Conservation (phyloP, 2,797 vertebrate species). For the Trachurus trachurus region DNA sequence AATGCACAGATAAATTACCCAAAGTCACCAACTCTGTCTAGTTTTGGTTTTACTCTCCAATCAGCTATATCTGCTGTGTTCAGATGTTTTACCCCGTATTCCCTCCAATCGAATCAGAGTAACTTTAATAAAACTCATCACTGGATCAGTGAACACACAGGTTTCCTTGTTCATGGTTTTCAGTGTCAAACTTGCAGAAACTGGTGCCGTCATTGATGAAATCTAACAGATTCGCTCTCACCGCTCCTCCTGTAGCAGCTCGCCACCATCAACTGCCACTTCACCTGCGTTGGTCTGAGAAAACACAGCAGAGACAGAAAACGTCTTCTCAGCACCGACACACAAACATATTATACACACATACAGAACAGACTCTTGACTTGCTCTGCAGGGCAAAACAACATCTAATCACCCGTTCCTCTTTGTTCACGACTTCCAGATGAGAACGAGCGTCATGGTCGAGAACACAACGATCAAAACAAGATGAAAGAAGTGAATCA, state of each 20-base stretch:
- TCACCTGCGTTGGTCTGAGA: conserved; percentile 92
- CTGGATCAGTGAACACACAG: no score
- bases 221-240: conserved; percentile 70
- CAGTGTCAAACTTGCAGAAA: background rate
- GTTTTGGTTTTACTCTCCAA: no score
- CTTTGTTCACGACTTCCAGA: conserved; percentile 20
- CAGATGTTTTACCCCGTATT: no score
- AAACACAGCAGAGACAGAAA: conserved; percentile 28
- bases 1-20: no score
- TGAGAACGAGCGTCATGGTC: background rate
- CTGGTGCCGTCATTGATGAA: background rate
- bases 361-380: no score
- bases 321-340: background rate
- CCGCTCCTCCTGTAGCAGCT: conserved; percentile 97
- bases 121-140: no score
- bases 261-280: conserved; percentile 97
- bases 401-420: background rate
- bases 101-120: no score
- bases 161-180: no score
- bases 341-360: background rate
- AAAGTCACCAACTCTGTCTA: no score
- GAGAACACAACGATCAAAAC: background rate
- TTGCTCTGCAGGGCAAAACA: background rate
- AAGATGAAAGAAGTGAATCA: background rate
- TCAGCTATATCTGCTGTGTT: no score